These are phyloP conservation scores for Dreissena rostriformis DNA, from an alignment of 1,140 invertebrate species.

Conservation along the genomic window DNA sequence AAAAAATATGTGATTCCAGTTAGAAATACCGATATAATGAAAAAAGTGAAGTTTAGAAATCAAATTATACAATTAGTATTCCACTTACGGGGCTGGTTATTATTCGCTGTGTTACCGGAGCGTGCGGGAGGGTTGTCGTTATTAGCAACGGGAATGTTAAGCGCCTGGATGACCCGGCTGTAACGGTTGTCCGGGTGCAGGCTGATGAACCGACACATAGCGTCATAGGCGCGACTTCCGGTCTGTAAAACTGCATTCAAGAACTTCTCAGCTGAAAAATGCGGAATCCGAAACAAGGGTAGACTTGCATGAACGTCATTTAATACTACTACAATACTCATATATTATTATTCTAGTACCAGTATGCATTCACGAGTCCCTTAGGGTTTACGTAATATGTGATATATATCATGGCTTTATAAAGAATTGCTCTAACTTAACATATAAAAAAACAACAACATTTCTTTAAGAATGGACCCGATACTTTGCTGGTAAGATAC, in stretches of 20 bases:
- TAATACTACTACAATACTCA: background rate
- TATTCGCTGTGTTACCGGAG: background rate
- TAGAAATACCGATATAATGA: background rate
- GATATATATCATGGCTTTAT: background rate
- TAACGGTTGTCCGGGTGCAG: constrained; percentile 31
- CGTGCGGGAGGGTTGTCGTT: background rate
- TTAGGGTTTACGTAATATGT: background rate
- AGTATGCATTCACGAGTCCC: background rate
- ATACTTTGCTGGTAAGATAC: background rate
- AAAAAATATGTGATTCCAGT: too few relatives aligned
- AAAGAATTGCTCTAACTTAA: background rate
- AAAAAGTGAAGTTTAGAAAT: background rate
- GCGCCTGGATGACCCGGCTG: constrained; percentile 23
- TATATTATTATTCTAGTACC: background rate
- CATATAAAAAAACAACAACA: background rate
- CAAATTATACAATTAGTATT: background rate
- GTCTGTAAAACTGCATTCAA: constrained; percentile 26
- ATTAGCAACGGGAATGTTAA: background rate
- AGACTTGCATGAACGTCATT: background rate
- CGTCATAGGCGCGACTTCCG: constrained; percentile 25
- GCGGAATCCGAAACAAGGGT: background rate
- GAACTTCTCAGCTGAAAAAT: constrained; percentile 42
- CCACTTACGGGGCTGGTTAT: constrained; percentile 7
- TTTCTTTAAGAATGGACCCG: background rate
- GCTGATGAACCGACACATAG: constrained; percentile 21